Evolutionary conservation across 2,888 invertebrate genomes (phyloP).

Genomic region (Chalcis sispes): DNA sequence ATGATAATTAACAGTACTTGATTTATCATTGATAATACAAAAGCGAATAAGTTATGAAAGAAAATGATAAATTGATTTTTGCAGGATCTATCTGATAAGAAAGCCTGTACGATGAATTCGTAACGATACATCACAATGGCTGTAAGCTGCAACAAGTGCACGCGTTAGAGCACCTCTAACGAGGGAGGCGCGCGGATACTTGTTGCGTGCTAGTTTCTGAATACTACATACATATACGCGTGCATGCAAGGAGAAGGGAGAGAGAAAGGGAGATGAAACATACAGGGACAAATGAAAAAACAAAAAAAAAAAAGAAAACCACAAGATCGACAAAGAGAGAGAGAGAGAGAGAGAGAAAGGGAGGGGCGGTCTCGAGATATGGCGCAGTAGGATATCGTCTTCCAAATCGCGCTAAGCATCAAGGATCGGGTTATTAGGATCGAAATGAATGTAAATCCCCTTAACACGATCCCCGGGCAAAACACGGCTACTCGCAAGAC

Average conservation of each 20-base stretch:
- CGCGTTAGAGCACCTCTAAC: background rate
- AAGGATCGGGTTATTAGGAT: conserved; percentile 76
- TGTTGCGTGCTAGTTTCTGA: too few relatives aligned
- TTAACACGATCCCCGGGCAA: conserved; percentile 76
- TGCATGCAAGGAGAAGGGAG: background rate
- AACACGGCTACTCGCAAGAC: conserved; percentile 75
- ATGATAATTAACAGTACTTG: too few relatives aligned
- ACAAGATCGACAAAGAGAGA: conserved; percentile 14
- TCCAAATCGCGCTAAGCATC: conserved; percentile 71
- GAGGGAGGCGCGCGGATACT: too few relatives aligned
- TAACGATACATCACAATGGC: background rate
- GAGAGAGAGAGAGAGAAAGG: background rate
- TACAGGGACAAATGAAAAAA: background rate
- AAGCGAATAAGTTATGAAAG: too few relatives aligned
- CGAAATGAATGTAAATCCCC: conserved; percentile 76
- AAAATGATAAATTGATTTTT: too few relatives aligned
- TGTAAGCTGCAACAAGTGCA: conserved; percentile 1
- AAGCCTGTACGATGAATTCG: background rate
- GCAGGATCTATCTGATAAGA: too few relatives aligned
- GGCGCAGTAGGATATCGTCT: conserved; percentile 49
- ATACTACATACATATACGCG: background rate
- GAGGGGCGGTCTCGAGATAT: background rate
- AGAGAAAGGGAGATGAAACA: conserved; percentile 14
- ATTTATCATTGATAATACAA: too few relatives aligned
- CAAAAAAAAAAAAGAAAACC: background rate